These are phyloP conservation scores for Branchellion lobata DNA, from an alignment of 2,888 invertebrate species.

Conservation along the genomic window DNA sequence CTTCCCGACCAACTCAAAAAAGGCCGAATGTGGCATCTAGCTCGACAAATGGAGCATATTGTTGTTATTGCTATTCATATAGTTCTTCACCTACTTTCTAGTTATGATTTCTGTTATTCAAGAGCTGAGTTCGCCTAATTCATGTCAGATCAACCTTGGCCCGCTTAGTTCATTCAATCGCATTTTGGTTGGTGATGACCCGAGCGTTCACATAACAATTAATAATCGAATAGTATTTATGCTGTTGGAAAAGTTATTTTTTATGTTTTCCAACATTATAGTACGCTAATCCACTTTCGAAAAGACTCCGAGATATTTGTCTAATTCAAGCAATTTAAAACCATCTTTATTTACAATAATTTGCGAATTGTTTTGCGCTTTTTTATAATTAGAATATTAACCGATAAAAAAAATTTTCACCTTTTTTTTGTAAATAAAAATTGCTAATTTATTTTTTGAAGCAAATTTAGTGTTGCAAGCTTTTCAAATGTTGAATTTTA, in stretches of 20 bases:
- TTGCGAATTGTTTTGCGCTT: not conserved
- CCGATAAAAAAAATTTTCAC: too few relatives aligned
- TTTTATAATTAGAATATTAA: too few relatives aligned
- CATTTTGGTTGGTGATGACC: conserved; percentile 14
- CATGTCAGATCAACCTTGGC: conserved; percentile 40
- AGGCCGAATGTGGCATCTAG: conserved; percentile 20
- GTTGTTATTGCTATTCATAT: conserved; percentile 14
- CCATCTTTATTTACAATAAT: not conserved
- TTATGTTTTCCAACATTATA: not conserved
- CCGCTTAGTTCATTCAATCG: conserved; percentile 32
- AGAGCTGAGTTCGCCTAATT: conserved; percentile 2
- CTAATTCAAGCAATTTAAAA: not conserved
- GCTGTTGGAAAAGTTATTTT: too few relatives aligned
- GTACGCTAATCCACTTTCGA: not conserved
- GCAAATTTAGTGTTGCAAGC: too few relatives aligned
- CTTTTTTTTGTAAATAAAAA: too few relatives aligned
- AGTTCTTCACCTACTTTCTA: not conserved
- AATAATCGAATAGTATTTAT: not conserved
- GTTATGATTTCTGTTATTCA: not conserved
- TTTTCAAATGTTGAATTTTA: too few relatives aligned
- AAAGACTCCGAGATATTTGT: not conserved
- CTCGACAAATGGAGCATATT: not conserved
- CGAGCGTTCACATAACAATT: conserved; percentile 4
- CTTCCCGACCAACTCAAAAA: not conserved
- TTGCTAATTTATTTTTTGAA: too few relatives aligned